phyloP scores from a whole-genome alignment of 1,140 invertebrate genomes.

The Dendroctonus ponderosae region DNA sequence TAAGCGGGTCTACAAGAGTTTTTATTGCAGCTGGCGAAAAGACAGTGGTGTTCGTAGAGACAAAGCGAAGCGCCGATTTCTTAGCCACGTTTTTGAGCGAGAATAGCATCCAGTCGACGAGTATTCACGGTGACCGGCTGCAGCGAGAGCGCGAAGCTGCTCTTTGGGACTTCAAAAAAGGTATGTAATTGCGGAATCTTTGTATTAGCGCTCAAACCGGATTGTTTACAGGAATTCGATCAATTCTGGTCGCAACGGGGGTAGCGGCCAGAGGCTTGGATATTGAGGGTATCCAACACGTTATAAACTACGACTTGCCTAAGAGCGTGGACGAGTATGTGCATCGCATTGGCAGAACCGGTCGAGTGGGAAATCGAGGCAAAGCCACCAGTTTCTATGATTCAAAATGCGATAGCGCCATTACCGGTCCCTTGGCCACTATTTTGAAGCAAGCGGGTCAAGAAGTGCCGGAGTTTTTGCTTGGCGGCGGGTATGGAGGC shows the following conservation, averaged over 20 bases:
- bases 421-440: constrained; percentile 67
- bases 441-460: constrained; percentile 69
- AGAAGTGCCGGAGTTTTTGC: constrained; percentile 63
- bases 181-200: constrained; percentile 1
- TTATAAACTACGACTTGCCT: constrained; percentile 92
- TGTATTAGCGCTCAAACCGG: neutral
- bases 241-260: constrained; percentile 88
- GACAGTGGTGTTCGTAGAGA: constrained; percentile 87
- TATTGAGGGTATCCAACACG: constrained; percentile 62
- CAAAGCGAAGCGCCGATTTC: constrained; percentile 86
- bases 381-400: constrained; percentile 88
- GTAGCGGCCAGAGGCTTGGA: constrained; percentile 84
- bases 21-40: constrained; percentile 48
- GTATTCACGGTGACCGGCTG: constrained; percentile 89
- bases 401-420: constrained; percentile 55
- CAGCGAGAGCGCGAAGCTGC: constrained; percentile 89
- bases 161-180: constrained; percentile 76
- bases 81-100: constrained; percentile 62
- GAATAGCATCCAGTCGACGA: constrained; percentile 72
- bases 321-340: constrained; percentile 89
- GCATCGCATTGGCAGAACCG: constrained; percentile 92
- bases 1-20: neutral
- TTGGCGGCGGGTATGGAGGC: constrained; percentile 46
- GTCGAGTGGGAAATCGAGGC: constrained; percentile 88
- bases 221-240: constrained; percentile 54